phyloP scores from a whole-genome alignment of 2,888 invertebrate species.

The Priocnemis perturbator region DNA sequence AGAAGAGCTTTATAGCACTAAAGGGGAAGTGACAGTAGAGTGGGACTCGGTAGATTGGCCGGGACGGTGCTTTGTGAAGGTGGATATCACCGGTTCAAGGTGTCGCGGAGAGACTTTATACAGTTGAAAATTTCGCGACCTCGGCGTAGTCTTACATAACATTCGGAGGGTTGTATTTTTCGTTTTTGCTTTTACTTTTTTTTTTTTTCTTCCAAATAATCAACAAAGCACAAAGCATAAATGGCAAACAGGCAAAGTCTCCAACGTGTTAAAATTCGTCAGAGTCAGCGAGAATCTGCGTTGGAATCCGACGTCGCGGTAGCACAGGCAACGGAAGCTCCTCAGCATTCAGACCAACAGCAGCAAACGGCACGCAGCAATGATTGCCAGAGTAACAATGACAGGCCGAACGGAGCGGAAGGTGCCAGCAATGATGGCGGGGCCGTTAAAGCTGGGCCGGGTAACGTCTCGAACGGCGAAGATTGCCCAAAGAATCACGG shows the following conservation, averaged over 20 bases:
- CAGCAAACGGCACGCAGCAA: conserved; percentile 30
- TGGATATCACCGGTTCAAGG: too few relatives aligned
- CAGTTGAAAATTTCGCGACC: too few relatives aligned
- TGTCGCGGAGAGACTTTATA: too few relatives aligned
- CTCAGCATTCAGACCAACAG: conserved; percentile 56
- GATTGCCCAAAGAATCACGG: conserved; percentile 65
- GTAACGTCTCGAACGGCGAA: conserved; percentile 50
- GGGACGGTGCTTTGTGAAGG: too few relatives aligned
- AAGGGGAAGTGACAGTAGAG: too few relatives aligned
- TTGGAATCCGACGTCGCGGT: conserved; percentile 60
- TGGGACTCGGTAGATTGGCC: too few relatives aligned
- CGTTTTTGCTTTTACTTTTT: too few relatives aligned
- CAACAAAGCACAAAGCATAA: too few relatives aligned
- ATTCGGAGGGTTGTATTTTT: too few relatives aligned
- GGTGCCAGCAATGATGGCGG: conserved; percentile 21
- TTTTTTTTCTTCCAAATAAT: too few relatives aligned
- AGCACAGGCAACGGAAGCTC: conserved; percentile 22
- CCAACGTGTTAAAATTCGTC: conserved; percentile 62
- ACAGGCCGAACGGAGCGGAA: conserved; percentile 53
- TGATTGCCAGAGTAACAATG: conserved; percentile 49
- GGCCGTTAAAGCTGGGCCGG: conserved; percentile 6
- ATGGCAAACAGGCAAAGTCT: conserved; percentile 27
- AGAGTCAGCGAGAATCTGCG: conserved; percentile 63
- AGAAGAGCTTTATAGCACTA: too few relatives aligned
- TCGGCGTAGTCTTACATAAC: too few relatives aligned